phyloP scores from a whole-genome alignment of 2,113 vertebrate species.

The Periophthalmodon schlosseri region DNA sequence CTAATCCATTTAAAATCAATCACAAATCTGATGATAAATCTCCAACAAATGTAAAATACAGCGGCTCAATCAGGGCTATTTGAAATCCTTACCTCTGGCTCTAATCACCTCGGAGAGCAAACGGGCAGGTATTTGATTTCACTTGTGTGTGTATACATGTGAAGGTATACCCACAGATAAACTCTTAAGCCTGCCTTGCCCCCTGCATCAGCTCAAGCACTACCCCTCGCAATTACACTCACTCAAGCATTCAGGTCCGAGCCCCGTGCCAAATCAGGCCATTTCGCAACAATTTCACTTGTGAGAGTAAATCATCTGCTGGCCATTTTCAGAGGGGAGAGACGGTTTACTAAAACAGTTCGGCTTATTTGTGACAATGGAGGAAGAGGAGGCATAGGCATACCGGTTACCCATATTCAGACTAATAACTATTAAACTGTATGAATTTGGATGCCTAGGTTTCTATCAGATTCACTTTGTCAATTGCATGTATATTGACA shows the following conservation, averaged over 20 bases:
- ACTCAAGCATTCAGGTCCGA: conserved; percentile 81
- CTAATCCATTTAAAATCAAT: conserved; percentile 48
- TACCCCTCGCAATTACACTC: conserved; percentile 81
- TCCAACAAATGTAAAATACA: conserved; percentile 75
- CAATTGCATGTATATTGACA: no score
- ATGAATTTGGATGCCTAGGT: no score
- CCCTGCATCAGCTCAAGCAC: not conserved
- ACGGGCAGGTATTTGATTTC: conserved; percentile 76
- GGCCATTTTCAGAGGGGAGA: conserved; percentile 86
- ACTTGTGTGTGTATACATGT: conserved; percentile 76
- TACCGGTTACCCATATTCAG: conserved; percentile 46
- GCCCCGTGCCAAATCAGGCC: conserved; percentile 85
- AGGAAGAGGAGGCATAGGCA: conserved; percentile 10
- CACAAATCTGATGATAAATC: conserved; percentile 75
- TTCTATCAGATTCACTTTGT: no score
- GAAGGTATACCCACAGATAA: conserved; percentile 80
- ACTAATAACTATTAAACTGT: not conserved
- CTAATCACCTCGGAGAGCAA: conserved; percentile 83
- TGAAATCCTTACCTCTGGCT: conserved; percentile 77
- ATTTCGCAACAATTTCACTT: conserved; percentile 87
- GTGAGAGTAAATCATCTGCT: conserved; percentile 80
- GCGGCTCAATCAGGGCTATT: conserved; percentile 75
- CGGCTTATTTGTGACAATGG: conserved; percentile 52
- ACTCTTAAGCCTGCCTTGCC: conserved; percentile 70
- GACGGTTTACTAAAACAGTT: conserved; percentile 89